Evolutionary conservation across 2,113 vertebrate species (phyloP).

Genomic region (Oryzias woworae): DNA sequence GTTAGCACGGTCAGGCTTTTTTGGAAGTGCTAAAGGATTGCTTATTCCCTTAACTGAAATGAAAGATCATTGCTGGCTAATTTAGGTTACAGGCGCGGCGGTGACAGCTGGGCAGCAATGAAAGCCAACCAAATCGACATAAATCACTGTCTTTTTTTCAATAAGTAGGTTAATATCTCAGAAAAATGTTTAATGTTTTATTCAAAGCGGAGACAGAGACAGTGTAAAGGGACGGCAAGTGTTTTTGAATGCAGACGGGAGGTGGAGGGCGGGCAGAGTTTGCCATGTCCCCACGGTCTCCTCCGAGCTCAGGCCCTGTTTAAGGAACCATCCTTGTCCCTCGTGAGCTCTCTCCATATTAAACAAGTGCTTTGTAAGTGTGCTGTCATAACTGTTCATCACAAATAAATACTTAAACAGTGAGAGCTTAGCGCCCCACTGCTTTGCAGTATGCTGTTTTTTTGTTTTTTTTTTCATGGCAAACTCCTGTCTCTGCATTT

Average conservation of each 20-base stretch:
- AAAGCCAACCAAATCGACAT: constrained; percentile 75
- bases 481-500: constrained; percentile 34
- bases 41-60: constrained; percentile 75
- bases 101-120: constrained; percentile 78
- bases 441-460: constrained; percentile 70
- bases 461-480: constrained; percentile 53
- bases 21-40: constrained; percentile 75
- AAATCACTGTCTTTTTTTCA: constrained; percentile 73
- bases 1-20: constrained; percentile 57
- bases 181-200: constrained; percentile 79
- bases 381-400: constrained; percentile 80
- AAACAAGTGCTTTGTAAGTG: constrained; percentile 80
- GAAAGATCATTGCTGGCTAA: constrained; percentile 74
- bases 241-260: constrained; percentile 61
- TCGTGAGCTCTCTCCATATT: constrained; percentile 67
- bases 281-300: constrained; percentile 45
- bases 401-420: constrained; percentile 81
- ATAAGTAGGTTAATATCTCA: constrained; percentile 83
- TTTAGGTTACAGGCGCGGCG: constrained; percentile 73
- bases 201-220: constrained; percentile 65
- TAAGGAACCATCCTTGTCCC: constrained; percentile 47
- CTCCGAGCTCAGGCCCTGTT: constrained; percentile 35
- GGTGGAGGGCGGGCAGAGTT: constrained; percentile 52
- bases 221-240: constrained; percentile 67
- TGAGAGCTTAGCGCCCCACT: constrained; percentile 74